Evolutionary conservation across 2,888 invertebrate species (phyloP).

Genomic region (Tiliacea citrago): DNA sequence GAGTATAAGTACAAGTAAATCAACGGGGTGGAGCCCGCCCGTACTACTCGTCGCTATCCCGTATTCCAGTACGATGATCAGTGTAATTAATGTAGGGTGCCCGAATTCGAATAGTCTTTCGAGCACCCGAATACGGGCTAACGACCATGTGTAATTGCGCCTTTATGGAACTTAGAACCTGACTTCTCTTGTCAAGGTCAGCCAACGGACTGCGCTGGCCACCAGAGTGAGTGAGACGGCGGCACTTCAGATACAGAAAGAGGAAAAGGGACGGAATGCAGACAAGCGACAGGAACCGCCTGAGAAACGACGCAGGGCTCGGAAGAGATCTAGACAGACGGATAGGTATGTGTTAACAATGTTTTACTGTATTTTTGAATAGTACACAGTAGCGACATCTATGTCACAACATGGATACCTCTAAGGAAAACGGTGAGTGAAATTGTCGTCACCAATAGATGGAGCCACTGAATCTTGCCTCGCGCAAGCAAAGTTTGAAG

Average conservation of each 20-base stretch:
- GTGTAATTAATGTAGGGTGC: too few relatives aligned
- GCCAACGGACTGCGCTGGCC: slow-evolving; percentile 1
- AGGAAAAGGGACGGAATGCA: background rate
- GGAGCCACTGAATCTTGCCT: background rate
- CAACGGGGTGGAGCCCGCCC: too few relatives aligned
- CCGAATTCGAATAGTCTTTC: too few relatives aligned
- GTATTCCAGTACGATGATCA: too few relatives aligned
- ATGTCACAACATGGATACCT: background rate
- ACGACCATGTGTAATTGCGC: too few relatives aligned
- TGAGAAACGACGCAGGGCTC: background rate
- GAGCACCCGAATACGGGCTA: too few relatives aligned
- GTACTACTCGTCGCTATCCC: too few relatives aligned
- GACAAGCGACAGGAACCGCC: too few relatives aligned
- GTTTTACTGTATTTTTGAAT: background rate
- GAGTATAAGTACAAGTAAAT: too few relatives aligned
- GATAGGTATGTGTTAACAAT: slow-evolving; percentile 3
- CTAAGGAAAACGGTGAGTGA: background rate
- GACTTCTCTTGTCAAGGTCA: background rate
- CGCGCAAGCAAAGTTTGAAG: too few relatives aligned
- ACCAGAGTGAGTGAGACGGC: too few relatives aligned
- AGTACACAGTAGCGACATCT: background rate
- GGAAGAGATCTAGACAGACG: background rate
- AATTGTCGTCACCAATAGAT: background rate
- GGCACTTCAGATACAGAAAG: too few relatives aligned
- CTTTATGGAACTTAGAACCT: background rate